Percentiles rank a stretch among this genome's conserved stretches.
Conservation (phyloP, 2,888 invertebrate genomes). For the Choreutis nemorana region DNA sequence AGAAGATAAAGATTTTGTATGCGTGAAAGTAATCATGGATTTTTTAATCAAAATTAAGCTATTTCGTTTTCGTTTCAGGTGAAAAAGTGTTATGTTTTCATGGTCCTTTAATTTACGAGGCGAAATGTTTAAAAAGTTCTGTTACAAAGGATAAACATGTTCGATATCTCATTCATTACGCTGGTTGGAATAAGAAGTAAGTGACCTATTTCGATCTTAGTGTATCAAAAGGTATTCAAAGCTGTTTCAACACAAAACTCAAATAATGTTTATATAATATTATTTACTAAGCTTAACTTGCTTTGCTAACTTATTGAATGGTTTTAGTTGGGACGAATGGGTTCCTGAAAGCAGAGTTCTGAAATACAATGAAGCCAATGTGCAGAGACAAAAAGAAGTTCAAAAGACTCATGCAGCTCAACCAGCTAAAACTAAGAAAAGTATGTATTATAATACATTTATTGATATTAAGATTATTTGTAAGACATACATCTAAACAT, state of each 20-base stretch:
- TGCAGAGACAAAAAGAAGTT: conserved; percentile 87
- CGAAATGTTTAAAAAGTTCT: conserved; percentile 89
- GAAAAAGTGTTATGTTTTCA: conserved; percentile 95
- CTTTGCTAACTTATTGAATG: background rate
- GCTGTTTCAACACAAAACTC: background rate
- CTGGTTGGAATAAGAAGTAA: conserved; percentile 98
- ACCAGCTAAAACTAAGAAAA: conserved; percentile 72
- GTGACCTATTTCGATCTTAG: conserved; percentile 17
- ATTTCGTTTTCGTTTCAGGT: conserved; percentile 57
- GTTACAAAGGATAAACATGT: conserved; percentile 86
- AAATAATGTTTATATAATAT: background rate
- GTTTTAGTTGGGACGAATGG: conserved; percentile 87
- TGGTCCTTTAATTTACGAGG: conserved; percentile 95
- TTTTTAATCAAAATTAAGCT: conserved; percentile 1
- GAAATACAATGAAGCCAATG: conserved; percentile 89
- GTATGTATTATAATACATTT: no score
- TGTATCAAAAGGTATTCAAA: background rate
- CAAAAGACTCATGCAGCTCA: conserved; percentile 80
- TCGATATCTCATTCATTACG: conserved; percentile 94
- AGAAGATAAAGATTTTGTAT: background rate
- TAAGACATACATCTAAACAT: background rate
- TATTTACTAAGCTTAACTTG: background rate
- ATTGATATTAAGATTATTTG: conserved; percentile 1
- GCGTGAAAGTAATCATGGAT: no score
- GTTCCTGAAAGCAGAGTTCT: conserved; percentile 90